phyloP scores from a whole-genome alignment of 2,888 invertebrate species.

The Tetragonula carbonaria region DNA sequence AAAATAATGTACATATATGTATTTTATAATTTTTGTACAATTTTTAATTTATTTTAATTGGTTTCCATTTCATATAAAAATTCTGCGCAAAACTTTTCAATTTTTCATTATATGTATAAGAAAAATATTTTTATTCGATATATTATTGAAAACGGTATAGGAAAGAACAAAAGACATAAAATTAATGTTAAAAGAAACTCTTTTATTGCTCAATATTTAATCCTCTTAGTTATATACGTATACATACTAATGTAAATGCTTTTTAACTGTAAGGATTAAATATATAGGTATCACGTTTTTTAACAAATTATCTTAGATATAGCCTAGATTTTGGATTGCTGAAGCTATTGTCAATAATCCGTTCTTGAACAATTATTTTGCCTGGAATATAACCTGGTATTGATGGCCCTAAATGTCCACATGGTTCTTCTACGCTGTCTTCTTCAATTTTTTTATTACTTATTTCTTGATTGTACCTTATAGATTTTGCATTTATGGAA shows the following conservation, averaged over 20 bases:
- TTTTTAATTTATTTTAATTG: neutral
- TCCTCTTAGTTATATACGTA: neutral
- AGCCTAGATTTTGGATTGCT: neutral
- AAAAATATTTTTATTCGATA: neutral
- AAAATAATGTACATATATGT: neutral
- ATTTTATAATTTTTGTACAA: neutral
- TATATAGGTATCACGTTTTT: neutral
- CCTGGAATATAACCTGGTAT: slow-evolving; percentile 70
- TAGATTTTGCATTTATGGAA: neutral
- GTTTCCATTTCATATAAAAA: neutral
- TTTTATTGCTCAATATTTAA: neutral
- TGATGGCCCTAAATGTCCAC: slow-evolving; percentile 70
- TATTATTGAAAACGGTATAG: neutral
- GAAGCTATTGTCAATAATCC: neutral
- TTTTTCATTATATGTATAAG: neutral
- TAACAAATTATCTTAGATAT: neutral
- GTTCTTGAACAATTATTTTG: slow-evolving; percentile 55
- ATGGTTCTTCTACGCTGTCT: slow-evolving; percentile 43
- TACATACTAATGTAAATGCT: neutral
- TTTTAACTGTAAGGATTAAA: neutral
- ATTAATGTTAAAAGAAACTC: neutral
- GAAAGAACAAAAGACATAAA: neutral
- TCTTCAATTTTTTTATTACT: slow-evolving; percentile 15
- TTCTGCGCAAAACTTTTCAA: neutral
- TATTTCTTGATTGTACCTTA: neutral